Evolutionary conservation across 2,888 invertebrate species (phyloP), one percentile per base, ranked within the genome.

Genomic region (Eupithecia centaureata): DNA sequence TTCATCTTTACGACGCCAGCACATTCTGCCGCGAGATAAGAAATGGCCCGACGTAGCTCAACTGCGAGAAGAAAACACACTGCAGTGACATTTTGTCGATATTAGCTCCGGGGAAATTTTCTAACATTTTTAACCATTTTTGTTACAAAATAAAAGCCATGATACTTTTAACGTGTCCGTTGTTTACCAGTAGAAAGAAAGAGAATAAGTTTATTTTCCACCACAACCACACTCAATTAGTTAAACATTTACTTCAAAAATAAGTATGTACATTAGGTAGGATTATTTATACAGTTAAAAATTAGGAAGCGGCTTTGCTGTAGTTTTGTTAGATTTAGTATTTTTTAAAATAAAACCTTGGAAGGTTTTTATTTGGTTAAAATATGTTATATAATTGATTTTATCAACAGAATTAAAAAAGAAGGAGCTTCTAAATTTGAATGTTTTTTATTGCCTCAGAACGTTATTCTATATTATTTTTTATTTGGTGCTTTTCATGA

Each of bases 1-100:
- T 61, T 58, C 58, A 58, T 35, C 18, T 68, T 68, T 68, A 68
- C 61, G 58, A 68, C 68, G 52, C 52, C 57, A 63, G 30, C 56
- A 56, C 30, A 56, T 56, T 56, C 30, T 56, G 30, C 67, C 61
- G 63, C 61, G 64, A 61, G 60, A 60, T 63, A 60, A 51, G 63
- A 56, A 56, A 56, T 30, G 30, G 30, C n/a, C 28, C 32, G 56
- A 32, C 56, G 56, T 27, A 25, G 13, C 33, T 32, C 13, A 10
- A 18, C 32, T 58, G 13, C 35, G 25, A 58, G 58, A 7, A 58
- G 35, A 33, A 35, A 58, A 35, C 35, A 33, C 25, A 33, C 58
- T 33, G n/a, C 35, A 58, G 58, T 58, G 58, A 35, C 58, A n/a
- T 58, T 35, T 35, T 58, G 25, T 58, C 56, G 18, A 56, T 56